These are phyloP conservation scores for Diplosoma virens DNA, from an alignment of 23 tunicate genomes.

Conservation along the genomic window DNA sequence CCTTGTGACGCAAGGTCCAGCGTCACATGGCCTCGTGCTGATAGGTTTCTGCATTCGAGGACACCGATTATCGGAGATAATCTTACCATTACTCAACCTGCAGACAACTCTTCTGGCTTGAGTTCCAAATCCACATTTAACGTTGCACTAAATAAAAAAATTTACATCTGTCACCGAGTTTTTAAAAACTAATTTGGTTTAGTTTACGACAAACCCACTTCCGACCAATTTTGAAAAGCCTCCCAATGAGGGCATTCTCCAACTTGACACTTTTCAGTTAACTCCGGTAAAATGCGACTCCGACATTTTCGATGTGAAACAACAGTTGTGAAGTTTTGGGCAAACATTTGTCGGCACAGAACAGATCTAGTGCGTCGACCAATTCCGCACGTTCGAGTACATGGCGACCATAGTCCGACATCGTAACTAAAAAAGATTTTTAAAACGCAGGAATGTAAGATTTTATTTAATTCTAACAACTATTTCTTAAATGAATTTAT, in stretches of 20 bases:
- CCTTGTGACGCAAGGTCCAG: constrained; percentile 63
- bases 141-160: constrained; percentile 45
- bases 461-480: background rate
- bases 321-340: constrained; percentile 50
- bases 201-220: constrained; percentile 9
- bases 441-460: background rate
- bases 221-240: constrained; percentile 37
- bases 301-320: constrained; percentile 47
- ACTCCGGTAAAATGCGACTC: constrained; percentile 12
- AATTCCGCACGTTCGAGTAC: constrained; percentile 55
- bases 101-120: constrained; percentile 45
- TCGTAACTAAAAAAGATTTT: constrained; percentile 33
- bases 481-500: no score
- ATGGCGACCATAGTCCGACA: constrained; percentile 53
- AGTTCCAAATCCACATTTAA: constrained; percentile 57
- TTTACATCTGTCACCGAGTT: no score
- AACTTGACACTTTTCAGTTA: constrained; percentile 43
- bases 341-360: constrained; percentile 40
- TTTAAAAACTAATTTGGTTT: no score
- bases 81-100: constrained; percentile 31
- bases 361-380: constrained; percentile 51
- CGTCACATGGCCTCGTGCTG: constrained; percentile 29
- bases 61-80: constrained; percentile 29
- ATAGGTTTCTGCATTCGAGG: constrained; percentile 7
- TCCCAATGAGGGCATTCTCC: constrained; percentile 66